These are phyloP conservation scores for Bubo bubo DNA, from an alignment of 2,113 vertebrate species.

Conservation along the genomic window DNA sequence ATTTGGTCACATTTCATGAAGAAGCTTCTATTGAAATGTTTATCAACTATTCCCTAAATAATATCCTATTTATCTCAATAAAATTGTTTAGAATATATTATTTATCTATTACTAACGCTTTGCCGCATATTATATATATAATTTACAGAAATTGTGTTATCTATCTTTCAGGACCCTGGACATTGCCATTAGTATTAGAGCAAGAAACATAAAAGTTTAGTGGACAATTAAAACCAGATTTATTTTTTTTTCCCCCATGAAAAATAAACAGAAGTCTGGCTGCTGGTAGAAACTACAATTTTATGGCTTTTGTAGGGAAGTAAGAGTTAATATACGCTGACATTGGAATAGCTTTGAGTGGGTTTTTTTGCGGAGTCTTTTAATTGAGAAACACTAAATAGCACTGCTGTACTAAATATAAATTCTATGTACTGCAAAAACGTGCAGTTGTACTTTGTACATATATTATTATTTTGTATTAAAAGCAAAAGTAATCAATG, in stretches of 20 bases:
- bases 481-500: not conserved
- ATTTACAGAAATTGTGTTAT: not conserved
- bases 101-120: not conserved
- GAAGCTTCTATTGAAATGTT: not conserved
- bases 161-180: not conserved
- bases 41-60: not conserved
- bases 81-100: not conserved
- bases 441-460: not conserved
- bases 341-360: not conserved
- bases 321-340: not conserved
- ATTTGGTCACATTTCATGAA: not conserved
- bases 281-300: not conserved
- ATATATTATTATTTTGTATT: not conserved
- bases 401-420: not conserved
- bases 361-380: not conserved
- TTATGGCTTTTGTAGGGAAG: not conserved
- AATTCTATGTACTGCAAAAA: not conserved
- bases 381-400: not conserved
- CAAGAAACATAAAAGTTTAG: not conserved
- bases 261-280: not conserved
- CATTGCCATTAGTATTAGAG: not conserved
- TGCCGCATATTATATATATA: not conserved
- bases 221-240: not conserved
- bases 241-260: rapidly evolving
- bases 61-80: not conserved